Evolutionary conservation across 2,888 invertebrate species (phyloP), one percentile per base, ranked within the genome.

Genomic region (Monochamus alternatus): DNA sequence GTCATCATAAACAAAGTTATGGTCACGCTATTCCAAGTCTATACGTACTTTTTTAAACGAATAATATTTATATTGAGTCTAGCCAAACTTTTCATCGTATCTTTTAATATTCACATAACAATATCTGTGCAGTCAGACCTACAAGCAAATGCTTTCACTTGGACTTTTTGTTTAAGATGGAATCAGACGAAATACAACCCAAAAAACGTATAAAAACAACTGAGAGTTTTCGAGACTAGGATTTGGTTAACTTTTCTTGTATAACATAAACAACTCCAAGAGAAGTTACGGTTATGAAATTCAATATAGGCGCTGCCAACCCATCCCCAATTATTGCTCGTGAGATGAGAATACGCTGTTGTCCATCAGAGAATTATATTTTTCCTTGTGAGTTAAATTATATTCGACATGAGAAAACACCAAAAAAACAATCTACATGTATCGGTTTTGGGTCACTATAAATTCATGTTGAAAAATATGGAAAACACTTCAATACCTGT

Each of bases 141-240:
- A 64, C 64, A 64, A 64, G 64, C 47, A 64, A 64, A 64, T 64
- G 64, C 64, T 64, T 64, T 64, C 47, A 64, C 47, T 47, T 64
- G 10, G 10, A 30, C 64, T 31, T 30, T 47, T 30, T 64, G 5
- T 44, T 64, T 30, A 4, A 22, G 12, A 30, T n/a, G 12, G 31
- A 64, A 47, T 22, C 64, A 47, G 44, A 30, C 9, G 64, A 64
- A 47, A 64, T 51, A 22, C 47, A 22, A 55, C 14, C n/a, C 47
- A 47, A 47, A 22, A 22, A 64, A 64, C 2, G 10, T n/a, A 30
- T 22, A 47, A 64, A 64, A 64, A 64, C 64, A 63, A 63, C 38
- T n/a, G 38, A 63, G 38, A 14, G 38, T 30, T 64, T n/a, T 64
- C 47, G 12, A 51, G 22, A 14, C 44, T 47, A 10, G 31, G n/a